phyloP scores from a whole-genome alignment of 2,888 invertebrate genomes.

The Trichopria drosophilae region DNA sequence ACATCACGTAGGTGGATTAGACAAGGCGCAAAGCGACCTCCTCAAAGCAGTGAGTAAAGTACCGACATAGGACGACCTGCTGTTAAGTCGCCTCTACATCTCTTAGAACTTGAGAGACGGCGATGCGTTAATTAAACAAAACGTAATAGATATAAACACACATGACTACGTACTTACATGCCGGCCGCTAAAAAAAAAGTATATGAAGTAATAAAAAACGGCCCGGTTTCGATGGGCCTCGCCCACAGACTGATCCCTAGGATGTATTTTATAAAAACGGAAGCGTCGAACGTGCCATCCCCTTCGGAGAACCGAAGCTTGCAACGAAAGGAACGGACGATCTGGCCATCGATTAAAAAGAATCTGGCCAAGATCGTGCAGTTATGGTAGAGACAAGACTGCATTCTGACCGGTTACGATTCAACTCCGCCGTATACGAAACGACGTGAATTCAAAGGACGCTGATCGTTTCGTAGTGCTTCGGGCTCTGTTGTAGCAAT shows the following conservation, averaged over 20 bases:
- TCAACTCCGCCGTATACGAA: too few species aligned
- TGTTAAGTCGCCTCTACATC: constrained; percentile 37
- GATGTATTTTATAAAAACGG: constrained; percentile 49
- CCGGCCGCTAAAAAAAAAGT: constrained; percentile 33
- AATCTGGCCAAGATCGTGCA: constrained; percentile 4
- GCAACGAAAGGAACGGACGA: constrained; percentile 12
- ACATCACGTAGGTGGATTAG: constrained; percentile 74
- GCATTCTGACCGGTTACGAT: constrained; percentile 25
- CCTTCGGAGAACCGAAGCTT: constrained; percentile 10
- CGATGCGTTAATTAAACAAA: constrained; percentile 18
- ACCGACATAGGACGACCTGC: constrained; percentile 68
- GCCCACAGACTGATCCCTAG: constrained; percentile 56
- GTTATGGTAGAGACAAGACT: constrained; percentile 33
- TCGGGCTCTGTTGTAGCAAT: too few species aligned
- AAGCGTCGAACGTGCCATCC: constrained; percentile 11
- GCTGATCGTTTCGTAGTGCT: too few species aligned
- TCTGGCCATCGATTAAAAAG: constrained; percentile 6
- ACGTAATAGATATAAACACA: too few species aligned
- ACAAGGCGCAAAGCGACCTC: constrained; percentile 74
- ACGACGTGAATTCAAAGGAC: too few species aligned
- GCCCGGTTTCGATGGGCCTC: constrained; percentile 33
- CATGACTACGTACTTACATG: constrained; percentile 57
- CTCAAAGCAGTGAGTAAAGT: constrained; percentile 78
- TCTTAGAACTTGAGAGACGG: constrained; percentile 34
- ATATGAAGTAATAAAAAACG: constrained; percentile 14